Evolutionary conservation across 2,113 vertebrate genomes (phyloP), one percentile per base, ranked within the genome.

Genomic region (Gopherus flavomarginatus): DNA sequence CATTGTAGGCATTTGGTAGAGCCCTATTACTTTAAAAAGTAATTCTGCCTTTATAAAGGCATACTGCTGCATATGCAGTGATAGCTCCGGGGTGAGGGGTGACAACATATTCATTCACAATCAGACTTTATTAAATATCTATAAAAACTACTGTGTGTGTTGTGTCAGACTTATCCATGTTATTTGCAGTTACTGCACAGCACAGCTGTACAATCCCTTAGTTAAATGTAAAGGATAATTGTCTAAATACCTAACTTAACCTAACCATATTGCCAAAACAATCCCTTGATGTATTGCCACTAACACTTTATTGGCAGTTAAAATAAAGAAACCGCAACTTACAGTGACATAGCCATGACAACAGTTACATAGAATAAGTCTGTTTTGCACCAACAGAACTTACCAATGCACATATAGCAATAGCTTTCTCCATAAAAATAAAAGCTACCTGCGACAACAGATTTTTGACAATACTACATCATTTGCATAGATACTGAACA

Each of bases 91-190:
- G n/a, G 26, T 24, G 87, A 91, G 75, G 42, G 11, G 29, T 91
- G 11, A 22, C 22, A 81, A 31, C 38, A 83, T 59, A 5, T 42
- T 69, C 3, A 80, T 92, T 92, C 90, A 69, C 69, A 4, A 17
- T 49, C 29, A 82, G 62, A 82, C 92, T 85, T 93, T 35, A 69
- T 3, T 89, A 42, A 75, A 44, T 75, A 87, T 47, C 17, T 59
- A 79, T 52, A 85, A 83, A 93, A 95, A 35, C 3, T 89, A 87
- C 83, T 89, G 19, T 12, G 81, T 87, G 38, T 85, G 89, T 94
- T 93, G n/a, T 21, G 22, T 94, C 62, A 77, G 72, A 90, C 90
- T 78, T 82, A 12, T 26, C 84, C 75, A 11, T 42, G 93, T 53
- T 17, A 80, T 90, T 88, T 11, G 6, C 87, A 62, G 65, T 83